These are phyloP conservation scores for Drosophila koepferae DNA, from an alignment of 2,888 invertebrate genomes.

Conservation along the genomic window DNA sequence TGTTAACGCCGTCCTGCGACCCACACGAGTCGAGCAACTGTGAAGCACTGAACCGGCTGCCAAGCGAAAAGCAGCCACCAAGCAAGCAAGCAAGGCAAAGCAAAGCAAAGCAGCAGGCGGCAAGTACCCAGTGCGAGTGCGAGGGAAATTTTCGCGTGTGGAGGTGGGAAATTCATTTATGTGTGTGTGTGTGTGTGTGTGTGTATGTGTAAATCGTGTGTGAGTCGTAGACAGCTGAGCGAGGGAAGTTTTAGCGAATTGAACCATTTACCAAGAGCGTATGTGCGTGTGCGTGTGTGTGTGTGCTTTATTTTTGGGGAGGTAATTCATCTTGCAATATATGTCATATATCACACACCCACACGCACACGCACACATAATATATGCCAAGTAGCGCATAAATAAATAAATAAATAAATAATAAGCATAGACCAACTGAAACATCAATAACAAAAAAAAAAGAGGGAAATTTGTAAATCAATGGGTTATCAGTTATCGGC, in stretches of 20 bases:
- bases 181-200: not conserved
- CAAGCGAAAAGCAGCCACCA: constrained; percentile 18
- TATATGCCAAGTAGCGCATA: constrained; percentile 13
- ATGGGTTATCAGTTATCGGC: constrained; percentile 23
- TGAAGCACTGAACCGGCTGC: constrained; percentile 55
- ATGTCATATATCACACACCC: constrained; percentile 51
- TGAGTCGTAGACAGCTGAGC: constrained; percentile 51
- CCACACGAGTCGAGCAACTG: constrained; percentile 57
- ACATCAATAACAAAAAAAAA: constrained; percentile 1
- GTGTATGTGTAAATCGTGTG: constrained; percentile 1
- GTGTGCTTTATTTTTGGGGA: constrained; percentile 63
- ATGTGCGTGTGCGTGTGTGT: not conserved
- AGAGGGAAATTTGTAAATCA: constrained; percentile 19
- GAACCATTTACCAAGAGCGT: constrained; percentile 17
- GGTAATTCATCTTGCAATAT: constrained; percentile 67
- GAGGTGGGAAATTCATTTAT: constrained; percentile 41
- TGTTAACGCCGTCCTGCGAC: constrained; percentile 30
- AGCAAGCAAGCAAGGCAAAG: constrained; percentile 14
- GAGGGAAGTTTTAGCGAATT: constrained; percentile 51
- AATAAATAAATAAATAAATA: constrained; percentile 33
- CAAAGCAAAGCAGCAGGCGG: constrained; percentile 3
- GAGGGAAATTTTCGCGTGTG: constrained; percentile 48
- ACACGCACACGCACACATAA: constrained; percentile 3
- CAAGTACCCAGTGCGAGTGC: constrained; percentile 22
- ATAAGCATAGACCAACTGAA: constrained; percentile 11